These are phyloP conservation scores for Gallinago solitaria DNA, from an alignment of 2,797 vertebrate genomes.

Conservation along the genomic window DNA sequence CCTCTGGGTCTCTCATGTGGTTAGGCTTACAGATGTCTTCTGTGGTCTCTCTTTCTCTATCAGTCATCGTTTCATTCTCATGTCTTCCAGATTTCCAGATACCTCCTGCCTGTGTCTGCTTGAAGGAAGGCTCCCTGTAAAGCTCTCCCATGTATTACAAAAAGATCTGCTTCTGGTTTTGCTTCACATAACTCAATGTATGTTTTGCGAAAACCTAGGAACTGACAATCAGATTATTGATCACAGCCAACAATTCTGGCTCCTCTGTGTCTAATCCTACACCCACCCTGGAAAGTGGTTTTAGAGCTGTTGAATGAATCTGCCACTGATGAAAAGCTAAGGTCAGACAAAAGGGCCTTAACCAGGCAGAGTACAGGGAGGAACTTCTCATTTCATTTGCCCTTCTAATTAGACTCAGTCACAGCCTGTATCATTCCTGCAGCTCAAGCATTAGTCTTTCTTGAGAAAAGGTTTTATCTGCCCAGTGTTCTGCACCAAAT, in stretches of 20 bases:
- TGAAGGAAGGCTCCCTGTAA: conserved; percentile 50
- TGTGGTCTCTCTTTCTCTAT: conserved; percentile 62
- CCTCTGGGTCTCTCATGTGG: conserved; percentile 66
- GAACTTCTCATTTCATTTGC: not conserved
- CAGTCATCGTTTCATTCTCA: conserved; percentile 46
- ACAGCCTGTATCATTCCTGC: not conserved
- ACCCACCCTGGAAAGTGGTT: not conserved
- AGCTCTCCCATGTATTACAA: conserved; percentile 62
- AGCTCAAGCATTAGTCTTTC: not conserved
- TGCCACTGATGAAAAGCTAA: conserved; percentile 31
- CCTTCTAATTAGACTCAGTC: not conserved
- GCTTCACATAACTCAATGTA: conserved; percentile 8
- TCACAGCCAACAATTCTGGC: conserved; percentile 48
- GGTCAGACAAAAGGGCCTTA: not conserved
- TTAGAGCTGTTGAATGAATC: conserved; percentile 40
- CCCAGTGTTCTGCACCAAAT: not conserved
- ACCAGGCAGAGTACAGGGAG: not conserved
- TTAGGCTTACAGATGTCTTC: conserved; percentile 59
- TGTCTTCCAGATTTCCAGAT: conserved; percentile 64
- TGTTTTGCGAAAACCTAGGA: conserved; percentile 33
- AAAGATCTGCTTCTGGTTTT: conserved; percentile 63
- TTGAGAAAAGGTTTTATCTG: not conserved
- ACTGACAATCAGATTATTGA: conserved; percentile 64
- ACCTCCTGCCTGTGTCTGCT: conserved; percentile 51
- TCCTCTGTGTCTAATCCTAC: conserved; percentile 56